Conservation (phyloP, 1,140 invertebrate genomes). For the Hormaphis cornu region DNA sequence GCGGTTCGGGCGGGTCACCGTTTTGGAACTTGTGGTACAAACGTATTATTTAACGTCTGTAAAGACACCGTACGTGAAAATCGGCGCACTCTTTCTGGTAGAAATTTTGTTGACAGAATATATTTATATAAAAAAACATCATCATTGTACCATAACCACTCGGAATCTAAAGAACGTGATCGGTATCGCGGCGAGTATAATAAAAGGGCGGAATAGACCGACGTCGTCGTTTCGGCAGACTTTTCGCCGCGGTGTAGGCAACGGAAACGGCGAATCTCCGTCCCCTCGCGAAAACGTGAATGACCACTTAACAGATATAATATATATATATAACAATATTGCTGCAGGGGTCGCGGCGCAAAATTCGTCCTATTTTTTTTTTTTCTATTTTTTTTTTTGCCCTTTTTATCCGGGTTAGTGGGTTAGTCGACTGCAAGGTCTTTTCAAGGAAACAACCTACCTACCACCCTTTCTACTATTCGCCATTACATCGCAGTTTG, state of each 20-base stretch:
- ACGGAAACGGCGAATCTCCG: not conserved
- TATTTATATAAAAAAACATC: no score
- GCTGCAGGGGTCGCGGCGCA: not conserved
- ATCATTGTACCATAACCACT: no score
- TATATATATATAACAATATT: no score
- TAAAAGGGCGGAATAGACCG: no score
- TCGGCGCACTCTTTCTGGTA: no score
- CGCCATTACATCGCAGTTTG: no score
- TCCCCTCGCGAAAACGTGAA: slow-evolving; percentile 26
- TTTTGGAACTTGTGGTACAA: no score
- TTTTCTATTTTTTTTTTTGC: slow-evolving; percentile 1
- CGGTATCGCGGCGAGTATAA: no score
- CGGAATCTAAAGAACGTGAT: not conserved
- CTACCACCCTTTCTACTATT: not conserved
- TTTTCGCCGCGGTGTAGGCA: not conserved
- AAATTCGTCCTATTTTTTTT: not conserved
- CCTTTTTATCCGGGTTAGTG: slow-evolving; percentile 16
- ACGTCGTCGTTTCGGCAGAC: not conserved
- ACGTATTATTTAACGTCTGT: no score
- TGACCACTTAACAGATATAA: slow-evolving; percentile 29
- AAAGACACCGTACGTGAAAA: no score
- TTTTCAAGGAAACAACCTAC: not conserved
- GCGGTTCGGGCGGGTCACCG: no score
- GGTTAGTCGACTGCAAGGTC: slow-evolving; percentile 1
- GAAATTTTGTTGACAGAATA: no score